A percentile compares a stretch with the other conserved stretches of the same genome.
Evolutionary conservation across 2,797 vertebrate species (phyloP).

Genomic region (Mormyrops boulengeri): DNA sequence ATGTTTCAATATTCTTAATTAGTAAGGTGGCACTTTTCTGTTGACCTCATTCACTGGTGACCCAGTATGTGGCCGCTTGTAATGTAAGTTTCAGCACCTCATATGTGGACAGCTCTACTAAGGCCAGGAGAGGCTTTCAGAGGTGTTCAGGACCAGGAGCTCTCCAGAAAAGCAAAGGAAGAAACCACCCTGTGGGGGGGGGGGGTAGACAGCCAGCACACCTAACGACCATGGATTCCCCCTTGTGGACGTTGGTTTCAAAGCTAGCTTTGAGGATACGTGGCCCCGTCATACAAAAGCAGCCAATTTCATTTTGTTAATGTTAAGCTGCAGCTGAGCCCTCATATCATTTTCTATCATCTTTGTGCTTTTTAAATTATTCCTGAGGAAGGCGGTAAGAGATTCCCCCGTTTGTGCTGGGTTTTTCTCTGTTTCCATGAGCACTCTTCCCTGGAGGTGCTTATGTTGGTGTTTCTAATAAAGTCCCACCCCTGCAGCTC

Average conservation of each 20-base stretch:
- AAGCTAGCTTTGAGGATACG: neutral
- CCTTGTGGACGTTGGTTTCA: neutral
- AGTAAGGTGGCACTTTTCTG: neutral
- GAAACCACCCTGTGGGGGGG: neutral
- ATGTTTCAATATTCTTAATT: neutral
- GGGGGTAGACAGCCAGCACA: neutral
- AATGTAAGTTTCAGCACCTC: neutral
- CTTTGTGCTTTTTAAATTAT: neutral
- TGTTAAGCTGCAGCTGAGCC: neutral
- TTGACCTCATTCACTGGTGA: neutral
- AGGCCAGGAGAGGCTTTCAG: neutral
- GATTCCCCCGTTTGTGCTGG: neutral
- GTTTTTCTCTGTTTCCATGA: neutral
- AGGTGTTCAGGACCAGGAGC: neutral
- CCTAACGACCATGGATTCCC: neutral
- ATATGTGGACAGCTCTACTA: neutral
- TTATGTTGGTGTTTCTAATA: neutral
- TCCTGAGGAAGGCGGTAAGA: neutral
- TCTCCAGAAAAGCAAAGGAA: neutral
- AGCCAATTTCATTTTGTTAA: neutral
- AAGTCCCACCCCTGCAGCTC: neutral
- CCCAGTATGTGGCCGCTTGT: neutral
- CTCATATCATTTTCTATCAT: neutral
- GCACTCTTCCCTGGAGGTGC: neutral
- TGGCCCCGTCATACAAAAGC: neutral